Base-by-base conservation (phyloP, 2,797 vertebrate species). In the Periparus ater region DNA sequence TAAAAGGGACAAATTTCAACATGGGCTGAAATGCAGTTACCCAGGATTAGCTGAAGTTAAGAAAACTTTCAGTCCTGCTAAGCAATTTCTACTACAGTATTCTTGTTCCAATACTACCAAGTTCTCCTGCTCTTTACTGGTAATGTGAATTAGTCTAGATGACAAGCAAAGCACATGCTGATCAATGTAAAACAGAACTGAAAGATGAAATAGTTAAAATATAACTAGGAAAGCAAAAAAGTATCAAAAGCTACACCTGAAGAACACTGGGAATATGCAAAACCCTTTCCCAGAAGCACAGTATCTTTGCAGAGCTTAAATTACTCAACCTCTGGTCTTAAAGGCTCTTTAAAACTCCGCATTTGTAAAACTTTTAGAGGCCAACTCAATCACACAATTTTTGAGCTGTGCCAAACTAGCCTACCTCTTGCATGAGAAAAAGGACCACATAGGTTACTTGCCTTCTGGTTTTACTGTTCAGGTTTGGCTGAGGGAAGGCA, bases 401-500 rank as follows among this genome's bases (percentile, higher is more conserved):
- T 4, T 63, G 40, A 71, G 20, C 9, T 71, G 27, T 17, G 17
- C 60, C 11, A 76, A 78, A 29, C 25, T 17, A 53, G 22, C 10
- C 29, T 48, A 16, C 11, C 5, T 34, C n/a, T 48, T 63, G 32
- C 32, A 38, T 22, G 14, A 66, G 9, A 58, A 36, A 53, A 44
- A 21, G 17, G 30, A 50, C 21, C 8, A 1, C 3, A 5, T 0
- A 19, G 12, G n/a, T 13, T 40, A 22, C 0, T 0, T 8, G 14
- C 27, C 40, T 71, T 67, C 40, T 40, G 29, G 30, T 47, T 62
- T 42, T 34, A 44, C 21, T 57, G 0, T 1, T 44, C 21, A 51
- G 30, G 30, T 17, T 53, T 29, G 40, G 40, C 60, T 55, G 48
- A 71, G 11, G n/a, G n/a, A 83, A 83, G 34, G 23, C 22, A 54